Evolutionary conservation across 1,140 invertebrate genomes (phyloP).

Genomic region (Chionoecetes opilio): DNA sequence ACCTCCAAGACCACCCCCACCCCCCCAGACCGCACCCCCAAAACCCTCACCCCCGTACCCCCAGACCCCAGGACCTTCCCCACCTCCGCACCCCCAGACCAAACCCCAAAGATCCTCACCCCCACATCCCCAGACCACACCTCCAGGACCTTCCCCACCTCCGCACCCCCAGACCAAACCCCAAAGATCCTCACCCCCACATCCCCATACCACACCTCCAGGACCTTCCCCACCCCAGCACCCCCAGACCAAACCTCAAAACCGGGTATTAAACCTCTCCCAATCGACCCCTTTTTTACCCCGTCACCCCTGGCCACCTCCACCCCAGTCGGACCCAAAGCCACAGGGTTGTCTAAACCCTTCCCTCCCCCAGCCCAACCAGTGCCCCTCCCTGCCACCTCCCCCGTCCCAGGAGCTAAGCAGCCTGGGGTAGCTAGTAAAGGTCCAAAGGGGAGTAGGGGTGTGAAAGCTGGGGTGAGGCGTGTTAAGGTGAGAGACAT

Average conservation of each 20-base stretch:
- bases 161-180: not conserved
- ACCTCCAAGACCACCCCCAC: no score
- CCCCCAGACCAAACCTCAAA: not conserved
- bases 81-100: not conserved
- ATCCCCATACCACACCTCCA: no score
- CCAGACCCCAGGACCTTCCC: no score
- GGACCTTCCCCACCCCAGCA: not conserved
- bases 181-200: not conserved
- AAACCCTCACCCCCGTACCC: no score
- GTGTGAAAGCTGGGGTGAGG: not conserved
- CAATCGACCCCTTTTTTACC: not conserved
- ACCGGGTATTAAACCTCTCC: conserved; percentile 39
- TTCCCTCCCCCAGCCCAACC: not conserved
- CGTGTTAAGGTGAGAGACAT: not conserved
- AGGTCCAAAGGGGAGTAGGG: not conserved
- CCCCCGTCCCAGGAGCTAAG: not conserved
- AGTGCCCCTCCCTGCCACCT: not conserved
- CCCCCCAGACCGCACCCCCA: no score
- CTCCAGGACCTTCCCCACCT: not conserved
- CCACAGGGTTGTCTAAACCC: not conserved
- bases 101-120: not conserved
- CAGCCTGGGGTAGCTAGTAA: not conserved
- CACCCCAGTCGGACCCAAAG: conserved; percentile 14
- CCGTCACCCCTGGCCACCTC: conserved; percentile 47
- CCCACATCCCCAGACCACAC: no score